These are phyloP conservation scores for Parauchenoglanis ngamensis DNA, from an alignment of 2,797 vertebrate species.

Conservation along the genomic window DNA sequence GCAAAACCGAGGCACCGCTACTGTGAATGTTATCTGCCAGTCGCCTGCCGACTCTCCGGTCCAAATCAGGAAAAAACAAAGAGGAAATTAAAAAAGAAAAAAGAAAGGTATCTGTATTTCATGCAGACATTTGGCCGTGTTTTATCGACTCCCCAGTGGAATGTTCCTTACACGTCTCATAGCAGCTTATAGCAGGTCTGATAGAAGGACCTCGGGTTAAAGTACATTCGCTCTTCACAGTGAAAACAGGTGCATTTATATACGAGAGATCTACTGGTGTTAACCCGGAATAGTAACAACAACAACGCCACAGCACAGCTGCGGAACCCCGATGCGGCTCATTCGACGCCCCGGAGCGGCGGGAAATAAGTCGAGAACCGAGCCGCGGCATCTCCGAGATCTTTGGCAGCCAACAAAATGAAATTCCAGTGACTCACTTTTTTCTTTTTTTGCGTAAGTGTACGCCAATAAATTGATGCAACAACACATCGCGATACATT, in stretches of 20 bases:
- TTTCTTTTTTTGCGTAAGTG: background rate
- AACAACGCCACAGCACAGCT: conserved; percentile 85
- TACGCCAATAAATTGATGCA: background rate
- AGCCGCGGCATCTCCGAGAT: background rate
- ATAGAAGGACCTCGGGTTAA: conserved; percentile 80
- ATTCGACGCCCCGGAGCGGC: background rate
- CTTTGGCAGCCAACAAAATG: conserved; percentile 23
- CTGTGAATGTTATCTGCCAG: background rate
- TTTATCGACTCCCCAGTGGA: conserved; percentile 82
- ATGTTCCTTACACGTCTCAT: conserved; percentile 89
- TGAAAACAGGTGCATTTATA: conserved; percentile 88
- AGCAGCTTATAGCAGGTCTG: conserved; percentile 89
- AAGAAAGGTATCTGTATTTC: conserved; percentile 21
- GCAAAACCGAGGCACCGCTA: background rate
- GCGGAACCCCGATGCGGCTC: conserved; percentile 79
- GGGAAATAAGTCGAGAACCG: background rate
- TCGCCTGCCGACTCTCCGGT: conserved; percentile 19
- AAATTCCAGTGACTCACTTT: conserved; percentile 19
- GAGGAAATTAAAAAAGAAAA: conserved; percentile 7
- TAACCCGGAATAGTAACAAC: conserved; percentile 64
- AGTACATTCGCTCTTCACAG: conserved; percentile 96
- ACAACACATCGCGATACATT: background rate
- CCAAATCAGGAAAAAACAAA: conserved; percentile 27
- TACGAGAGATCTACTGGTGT: conserved; percentile 84
- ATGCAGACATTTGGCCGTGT: conserved; percentile 67